Evolutionary conservation across 1,140 invertebrate species (phyloP).

Genomic region (Apis laboriosa): DNA sequence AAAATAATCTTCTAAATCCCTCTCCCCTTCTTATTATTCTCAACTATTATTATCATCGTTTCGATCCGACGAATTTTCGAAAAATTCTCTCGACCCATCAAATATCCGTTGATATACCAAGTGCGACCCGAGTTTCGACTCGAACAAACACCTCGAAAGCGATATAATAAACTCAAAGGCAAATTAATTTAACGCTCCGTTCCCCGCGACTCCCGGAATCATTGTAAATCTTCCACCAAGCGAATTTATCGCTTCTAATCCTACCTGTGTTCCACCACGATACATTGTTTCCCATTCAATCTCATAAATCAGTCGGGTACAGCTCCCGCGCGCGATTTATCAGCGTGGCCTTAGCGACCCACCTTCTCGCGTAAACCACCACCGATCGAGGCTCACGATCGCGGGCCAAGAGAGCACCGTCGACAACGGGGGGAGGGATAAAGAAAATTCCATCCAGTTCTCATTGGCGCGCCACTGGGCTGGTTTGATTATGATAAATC

Average conservation of each 20-base stretch:
- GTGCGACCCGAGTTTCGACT: too few relatives aligned
- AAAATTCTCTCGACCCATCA: too few relatives aligned
- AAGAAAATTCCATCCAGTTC: constrained; percentile 19
- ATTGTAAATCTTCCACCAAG: constrained; percentile 6
- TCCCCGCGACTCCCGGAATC: background rate
- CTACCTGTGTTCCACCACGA: constrained; percentile 5
- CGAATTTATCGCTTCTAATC: constrained; percentile 23
- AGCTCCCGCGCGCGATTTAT: constrained; percentile 30
- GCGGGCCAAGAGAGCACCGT: background rate
- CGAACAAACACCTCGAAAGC: too few relatives aligned
- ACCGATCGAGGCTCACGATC: background rate
- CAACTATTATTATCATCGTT: too few relatives aligned
- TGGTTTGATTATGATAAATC: constrained; percentile 30
- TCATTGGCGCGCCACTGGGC: background rate
- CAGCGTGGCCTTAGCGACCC: background rate
- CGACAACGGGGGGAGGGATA: background rate
- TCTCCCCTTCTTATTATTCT: too few relatives aligned
- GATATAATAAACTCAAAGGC: too few relatives aligned
- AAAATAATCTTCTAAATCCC: too few relatives aligned
- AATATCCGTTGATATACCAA: too few relatives aligned
- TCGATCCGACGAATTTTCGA: too few relatives aligned
- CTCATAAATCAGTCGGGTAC: constrained; percentile 19
- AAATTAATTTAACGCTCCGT: too few relatives aligned
- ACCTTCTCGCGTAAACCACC: background rate
- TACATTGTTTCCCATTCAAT: constrained; percentile 34